Evolutionary conservation across 1,140 invertebrate genomes (phyloP).

Genomic region (Mya arenaria): DNA sequence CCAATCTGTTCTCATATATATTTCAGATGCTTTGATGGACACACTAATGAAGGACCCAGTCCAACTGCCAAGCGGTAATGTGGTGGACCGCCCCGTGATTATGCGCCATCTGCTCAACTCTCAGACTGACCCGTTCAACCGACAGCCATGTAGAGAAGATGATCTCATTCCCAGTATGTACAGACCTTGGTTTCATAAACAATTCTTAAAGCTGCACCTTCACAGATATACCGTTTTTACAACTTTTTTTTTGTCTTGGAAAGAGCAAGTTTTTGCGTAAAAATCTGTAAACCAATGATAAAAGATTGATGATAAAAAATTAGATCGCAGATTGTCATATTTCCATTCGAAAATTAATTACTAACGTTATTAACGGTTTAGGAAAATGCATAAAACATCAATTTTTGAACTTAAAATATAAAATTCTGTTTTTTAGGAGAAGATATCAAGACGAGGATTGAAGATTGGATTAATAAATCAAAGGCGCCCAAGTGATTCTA

Average conservation of each 20-base stretch:
- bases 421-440: background rate
- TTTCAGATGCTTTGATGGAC: constrained; percentile 96
- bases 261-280: too few species aligned
- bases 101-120: constrained; percentile 96
- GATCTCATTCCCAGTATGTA: constrained; percentile 89
- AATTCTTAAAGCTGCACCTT: too few species aligned
- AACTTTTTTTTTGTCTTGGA: too few species aligned
- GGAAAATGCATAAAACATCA: too few species aligned
- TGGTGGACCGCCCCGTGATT: constrained; percentile 98
- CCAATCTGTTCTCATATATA: too few species aligned
- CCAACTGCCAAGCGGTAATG: constrained; percentile 94
- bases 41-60: constrained; percentile 99
- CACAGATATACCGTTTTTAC: too few species aligned
- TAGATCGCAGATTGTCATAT: too few species aligned
- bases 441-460: constrained; percentile 28
- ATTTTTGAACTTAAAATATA: background rate
- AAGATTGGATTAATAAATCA: constrained; percentile 14
- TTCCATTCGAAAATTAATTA: too few species aligned
- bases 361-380: too few species aligned
- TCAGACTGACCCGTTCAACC: constrained; percentile 97
- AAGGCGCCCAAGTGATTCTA: background rate
- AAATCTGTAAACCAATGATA: too few species aligned
- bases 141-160: constrained; percentile 94
- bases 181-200: too few species aligned
- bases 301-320: too few species aligned